These are phyloP conservation scores for Leucania comma DNA, from an alignment of 2,888 invertebrate species.

Conservation along the genomic window DNA sequence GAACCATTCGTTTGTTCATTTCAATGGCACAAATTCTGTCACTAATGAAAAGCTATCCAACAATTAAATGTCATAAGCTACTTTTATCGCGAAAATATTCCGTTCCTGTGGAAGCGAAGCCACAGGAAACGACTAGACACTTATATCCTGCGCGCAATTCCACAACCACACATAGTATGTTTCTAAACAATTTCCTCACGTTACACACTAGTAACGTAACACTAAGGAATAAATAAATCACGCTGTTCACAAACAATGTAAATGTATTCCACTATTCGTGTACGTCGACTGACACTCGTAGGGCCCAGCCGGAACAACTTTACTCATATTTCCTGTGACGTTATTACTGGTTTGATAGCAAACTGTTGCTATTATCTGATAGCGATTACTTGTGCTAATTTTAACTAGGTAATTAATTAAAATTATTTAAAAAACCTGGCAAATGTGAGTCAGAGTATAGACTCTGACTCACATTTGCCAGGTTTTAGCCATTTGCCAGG, in stretches of 20 bases:
- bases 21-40: too few species aligned
- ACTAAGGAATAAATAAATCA: conserved; percentile 65
- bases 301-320: conserved; percentile 70
- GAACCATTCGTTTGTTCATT: too few species aligned
- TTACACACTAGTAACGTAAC: conserved; percentile 42
- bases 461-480: too few species aligned
- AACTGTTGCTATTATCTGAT: conserved; percentile 39
- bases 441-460: too few species aligned
- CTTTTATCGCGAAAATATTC: too few species aligned
- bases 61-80: too few species aligned
- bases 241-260: conserved; percentile 58
- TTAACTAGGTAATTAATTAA: too few species aligned
- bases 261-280: conserved; percentile 60
- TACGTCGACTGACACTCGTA: conserved; percentile 61
- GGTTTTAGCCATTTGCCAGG: too few species aligned
- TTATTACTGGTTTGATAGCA: conserved; percentile 59
- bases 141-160: too few species aligned
- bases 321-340: conserved; percentile 71
- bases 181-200: conserved; percentile 19
- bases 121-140: not conserved
- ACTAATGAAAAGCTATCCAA: too few species aligned
- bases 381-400: not conserved
- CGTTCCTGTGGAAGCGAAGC: not conserved
- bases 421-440: too few species aligned
- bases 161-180: not conserved